Evolutionary conservation across 2,888 invertebrate genomes (phyloP), one percentile per base, ranked within the genome.

Genomic region (Limenitis camilla): DNA sequence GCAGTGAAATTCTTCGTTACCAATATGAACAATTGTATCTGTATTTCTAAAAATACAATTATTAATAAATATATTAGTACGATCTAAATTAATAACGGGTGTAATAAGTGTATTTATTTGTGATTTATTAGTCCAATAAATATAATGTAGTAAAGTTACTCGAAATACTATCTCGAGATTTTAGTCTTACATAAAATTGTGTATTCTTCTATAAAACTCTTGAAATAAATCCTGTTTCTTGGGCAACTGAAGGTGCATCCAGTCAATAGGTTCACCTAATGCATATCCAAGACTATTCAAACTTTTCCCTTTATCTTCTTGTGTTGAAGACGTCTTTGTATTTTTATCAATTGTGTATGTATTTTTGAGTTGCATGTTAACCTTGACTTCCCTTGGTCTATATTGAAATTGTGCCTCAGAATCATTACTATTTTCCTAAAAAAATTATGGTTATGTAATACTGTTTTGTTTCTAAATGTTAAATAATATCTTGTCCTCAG

Each of bases 191-290:
- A 90, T 89, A 69, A 90, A 91, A 72, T 91, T 92, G 40, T 90
- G 90, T 57, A 93, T 90, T 59, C 92, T 85, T 31, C 89, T 82
- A 62, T 90, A 90, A 56, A 92, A 82, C 66, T 92, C 91, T 65
- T 91, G 88, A 72, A 90, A 91, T 33, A 92, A 72, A 69, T 92
- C 92, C 61, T 89, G 90, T 74, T 92, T 93, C 63, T 91, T 90
- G 0, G 92, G 92, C 38, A 92, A 71, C 48, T 87, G 84, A 9
- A 92, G 84, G 56, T 88, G 84, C 59, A 86, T 81, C 92, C 92
- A 93, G 66, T 91, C 89, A 49, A 92, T 89, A 0, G 89, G 86
- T 45, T 89, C 89, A 2, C 86, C 80, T 8, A 75, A 65, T 5
- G 81, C 84, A 62, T 91, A 91, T 4, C 92, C 92, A 0, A 91